These are phyloP conservation scores for Heliconius eleuchia DNA, from an alignment of 1,140 invertebrate species.

Conservation along the genomic window DNA sequence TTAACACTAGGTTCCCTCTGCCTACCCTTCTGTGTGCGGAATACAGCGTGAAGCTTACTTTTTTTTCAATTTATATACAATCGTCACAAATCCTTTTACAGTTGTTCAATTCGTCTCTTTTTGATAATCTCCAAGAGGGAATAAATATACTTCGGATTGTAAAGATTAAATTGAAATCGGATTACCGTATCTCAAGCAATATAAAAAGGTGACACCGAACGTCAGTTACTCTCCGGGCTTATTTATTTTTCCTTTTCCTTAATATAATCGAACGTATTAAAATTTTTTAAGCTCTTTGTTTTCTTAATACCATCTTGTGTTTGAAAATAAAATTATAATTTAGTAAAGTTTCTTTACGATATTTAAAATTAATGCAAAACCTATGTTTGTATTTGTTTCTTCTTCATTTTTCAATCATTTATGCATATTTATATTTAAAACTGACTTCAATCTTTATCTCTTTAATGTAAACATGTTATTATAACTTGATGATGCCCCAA, in stretches of 20 bases:
- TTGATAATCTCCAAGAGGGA: background rate
- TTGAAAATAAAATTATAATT: background rate
- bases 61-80: background rate
- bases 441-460: too few species aligned
- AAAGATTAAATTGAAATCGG: background rate
- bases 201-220: conserved; percentile 20
- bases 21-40: too few species aligned
- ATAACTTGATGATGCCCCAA: too few species aligned
- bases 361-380: background rate
- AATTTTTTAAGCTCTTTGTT: background rate
- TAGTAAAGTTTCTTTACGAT: background rate
- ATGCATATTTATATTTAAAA: too few species aligned
- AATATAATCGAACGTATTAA: background rate
- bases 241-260: background rate
- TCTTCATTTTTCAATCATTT: too few species aligned
- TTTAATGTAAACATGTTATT: too few species aligned
- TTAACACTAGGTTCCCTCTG: too few species aligned
- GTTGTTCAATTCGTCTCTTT: background rate
- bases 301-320: background rate
- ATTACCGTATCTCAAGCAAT: background rate
- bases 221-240: conserved; percentile 3
- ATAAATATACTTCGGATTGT: background rate
- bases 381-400: too few species aligned
- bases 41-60: too few species aligned
- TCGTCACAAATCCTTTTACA: background rate